A percentile compares a stretch with the other conserved stretches of the same genome.
These are phyloP conservation scores for Pangasianodon gigas DNA, from an alignment of 2,113 vertebrate genomes.

Conservation along the genomic window DNA sequence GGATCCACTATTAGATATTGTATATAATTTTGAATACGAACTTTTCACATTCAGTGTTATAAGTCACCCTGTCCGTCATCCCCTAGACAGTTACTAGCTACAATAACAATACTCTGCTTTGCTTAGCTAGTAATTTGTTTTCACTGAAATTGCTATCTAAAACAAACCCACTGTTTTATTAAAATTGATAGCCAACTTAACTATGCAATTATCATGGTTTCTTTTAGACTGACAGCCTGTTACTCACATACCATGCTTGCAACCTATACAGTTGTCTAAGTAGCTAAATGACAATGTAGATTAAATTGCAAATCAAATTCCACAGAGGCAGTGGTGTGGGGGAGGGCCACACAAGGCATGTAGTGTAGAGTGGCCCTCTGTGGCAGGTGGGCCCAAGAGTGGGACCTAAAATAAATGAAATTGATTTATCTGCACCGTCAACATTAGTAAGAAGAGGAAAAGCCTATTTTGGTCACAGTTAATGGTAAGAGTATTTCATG, in stretches of 20 bases:
- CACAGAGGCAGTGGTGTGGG: too few species aligned
- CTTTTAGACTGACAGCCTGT: not conserved
- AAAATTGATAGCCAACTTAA: not conserved
- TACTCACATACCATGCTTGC: not conserved
- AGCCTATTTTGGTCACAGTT: not conserved
- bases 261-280: not conserved
- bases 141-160: not conserved
- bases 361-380: too few species aligned
- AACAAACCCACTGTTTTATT: not conserved
- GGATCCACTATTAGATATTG: not conserved
- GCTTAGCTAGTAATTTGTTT: not conserved
- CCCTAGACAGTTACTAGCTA: not conserved
- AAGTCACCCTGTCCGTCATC: not conserved
- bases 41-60: not conserved
- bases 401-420: not conserved
- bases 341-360: too few species aligned
- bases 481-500: not conserved
- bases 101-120: not conserved
- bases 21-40: not conserved
- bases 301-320: not conserved
- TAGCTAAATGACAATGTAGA: not conserved
- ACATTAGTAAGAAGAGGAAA: not conserved
- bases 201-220: not conserved
- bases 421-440: too few species aligned
- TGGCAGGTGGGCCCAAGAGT: too few species aligned